Evolutionary conservation across 1,140 invertebrate genomes (phyloP), one percentile per base, ranked within the genome.

Genomic region (Halotydeus destructor): DNA sequence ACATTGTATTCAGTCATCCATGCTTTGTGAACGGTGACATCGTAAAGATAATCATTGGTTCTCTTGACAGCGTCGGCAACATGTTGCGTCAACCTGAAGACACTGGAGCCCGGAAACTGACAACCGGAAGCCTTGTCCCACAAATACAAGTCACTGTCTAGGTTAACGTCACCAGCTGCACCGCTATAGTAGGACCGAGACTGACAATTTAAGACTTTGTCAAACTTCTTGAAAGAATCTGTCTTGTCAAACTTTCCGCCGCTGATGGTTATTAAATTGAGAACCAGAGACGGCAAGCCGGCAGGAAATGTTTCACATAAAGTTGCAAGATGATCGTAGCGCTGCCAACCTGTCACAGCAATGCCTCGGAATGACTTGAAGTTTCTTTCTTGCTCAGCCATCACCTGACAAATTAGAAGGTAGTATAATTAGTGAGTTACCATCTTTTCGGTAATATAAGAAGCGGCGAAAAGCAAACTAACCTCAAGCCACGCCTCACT

Each of bases 281-380:
- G 51, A 1, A 68, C 69, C 3, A 83, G 57, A 0, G 74, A 76
- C 5, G 89, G 89, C 41, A 96, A 60, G 2, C 74, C 71, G 1
- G 71, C 68, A 3, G 68, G 68, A 1, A 98, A 59, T 5, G 93
- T 60, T 62, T 98, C 91, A 58, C 84, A 91, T 12, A 94, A 65
- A 0, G 80, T 72, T 3, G 83, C 81, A 64, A 85, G 83, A 57
- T 97, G 89, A 59, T 89, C 84, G 55, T 84, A 91, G 49, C 75
- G 60, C 49, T 76, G 74, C 75, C 76, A 79, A 0, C 75, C 74
- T 19, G 74, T 76, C 9, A 77, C 54, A 0, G 63, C 69, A 39
- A 68, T 60, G 4, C 73, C 73, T 41, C 65, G 57, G 44, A 75
- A 65, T n/a, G 52, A 51, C 25, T 65, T 60, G 51, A 74, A 72